Conservation (phyloP, 2,113 vertebrate genomes). For the Mola mola region DNA sequence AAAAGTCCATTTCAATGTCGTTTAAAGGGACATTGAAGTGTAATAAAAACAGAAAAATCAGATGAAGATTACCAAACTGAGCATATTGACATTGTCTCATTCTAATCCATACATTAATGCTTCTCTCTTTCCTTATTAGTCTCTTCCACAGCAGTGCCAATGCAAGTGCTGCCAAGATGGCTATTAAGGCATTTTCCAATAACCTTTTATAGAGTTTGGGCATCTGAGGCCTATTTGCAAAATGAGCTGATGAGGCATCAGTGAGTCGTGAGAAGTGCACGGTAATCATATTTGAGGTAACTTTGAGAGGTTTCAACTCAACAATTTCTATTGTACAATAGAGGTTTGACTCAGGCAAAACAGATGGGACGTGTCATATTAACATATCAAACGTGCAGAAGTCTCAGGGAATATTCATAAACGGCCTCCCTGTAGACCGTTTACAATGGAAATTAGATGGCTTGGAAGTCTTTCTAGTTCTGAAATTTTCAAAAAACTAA, state of each 20-base stretch:
- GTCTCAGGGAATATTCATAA: slow-evolving; percentile 4
- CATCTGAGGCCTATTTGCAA: slow-evolving; percentile 62
- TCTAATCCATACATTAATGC: too few relatives aligned
- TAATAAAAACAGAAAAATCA: too few relatives aligned
- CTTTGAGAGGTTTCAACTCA: slow-evolving; percentile 41
- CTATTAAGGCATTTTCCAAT: slow-evolving; percentile 67
- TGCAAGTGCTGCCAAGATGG: slow-evolving; percentile 30
- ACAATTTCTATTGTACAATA: slow-evolving; percentile 17
- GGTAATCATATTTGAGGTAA: slow-evolving; percentile 65
- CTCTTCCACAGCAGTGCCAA: slow-evolving; percentile 30
- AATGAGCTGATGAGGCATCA: slow-evolving; percentile 68
- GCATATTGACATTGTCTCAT: too few relatives aligned
- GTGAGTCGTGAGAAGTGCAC: slow-evolving; percentile 42
- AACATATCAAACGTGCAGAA: slow-evolving; percentile 20
- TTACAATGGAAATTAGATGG: too few relatives aligned
- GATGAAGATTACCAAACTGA: too few relatives aligned
- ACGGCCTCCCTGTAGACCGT: not conserved
- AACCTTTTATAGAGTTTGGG: slow-evolving; percentile 63
- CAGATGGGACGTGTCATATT: slow-evolving; percentile 8
- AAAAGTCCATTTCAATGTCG: too few relatives aligned
- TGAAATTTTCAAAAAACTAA: too few relatives aligned
- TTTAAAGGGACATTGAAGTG: too few relatives aligned
- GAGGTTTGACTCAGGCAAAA: slow-evolving; percentile 17
- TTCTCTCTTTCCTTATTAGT: slow-evolving; percentile 34
- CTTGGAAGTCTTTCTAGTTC: too few relatives aligned